These are phyloP conservation scores for Heteromyza rotundicornis DNA, from an alignment of 2,888 invertebrate genomes.

Conservation along the genomic window DNA sequence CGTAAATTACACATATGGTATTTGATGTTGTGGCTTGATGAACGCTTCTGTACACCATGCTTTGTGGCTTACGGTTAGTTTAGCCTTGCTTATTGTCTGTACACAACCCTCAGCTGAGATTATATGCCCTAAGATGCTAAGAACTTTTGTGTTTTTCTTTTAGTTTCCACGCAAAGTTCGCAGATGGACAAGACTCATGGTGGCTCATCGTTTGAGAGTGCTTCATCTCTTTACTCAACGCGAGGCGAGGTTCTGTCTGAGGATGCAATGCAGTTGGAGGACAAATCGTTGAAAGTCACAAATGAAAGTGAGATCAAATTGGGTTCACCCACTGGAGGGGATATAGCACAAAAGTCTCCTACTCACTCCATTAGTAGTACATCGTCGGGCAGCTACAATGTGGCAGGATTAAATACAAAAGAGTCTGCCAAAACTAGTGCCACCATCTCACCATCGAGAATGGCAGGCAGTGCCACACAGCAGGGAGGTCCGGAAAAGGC, in stretches of 20 bases:
- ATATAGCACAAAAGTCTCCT: constrained; percentile 57
- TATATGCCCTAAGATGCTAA: no score
- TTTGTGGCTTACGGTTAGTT: background rate
- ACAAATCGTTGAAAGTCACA: constrained; percentile 24
- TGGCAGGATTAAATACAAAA: constrained; percentile 51
- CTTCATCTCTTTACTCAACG: constrained; percentile 81
- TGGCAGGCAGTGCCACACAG: background rate
- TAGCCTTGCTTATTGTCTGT: background rate
- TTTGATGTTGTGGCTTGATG: constrained; percentile 61
- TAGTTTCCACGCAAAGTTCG: constrained; percentile 61
- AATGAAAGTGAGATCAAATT: constrained; percentile 23
- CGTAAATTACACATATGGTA: constrained; percentile 47
- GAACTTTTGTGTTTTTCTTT: constrained; percentile 1
- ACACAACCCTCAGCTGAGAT: background rate
- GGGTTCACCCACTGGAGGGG: constrained; percentile 39
- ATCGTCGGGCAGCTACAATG: constrained; percentile 67
- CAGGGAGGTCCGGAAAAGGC: constrained; percentile 31
- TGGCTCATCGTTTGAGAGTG: constrained; percentile 88
- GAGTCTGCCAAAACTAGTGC: background rate
- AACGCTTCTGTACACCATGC: constrained; percentile 38
- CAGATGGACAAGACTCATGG: constrained; percentile 70
- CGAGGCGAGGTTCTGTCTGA: constrained; percentile 73
- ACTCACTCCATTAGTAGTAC: constrained; percentile 68
- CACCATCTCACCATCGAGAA: background rate
- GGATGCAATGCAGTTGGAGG: constrained; percentile 66